Percentiles rank a stretch among this genome's conserved stretches.
These are phyloP conservation scores for Clarias macrocephalus DNA, from an alignment of 2,113 vertebrate species.

Conservation along the genomic window DNA sequence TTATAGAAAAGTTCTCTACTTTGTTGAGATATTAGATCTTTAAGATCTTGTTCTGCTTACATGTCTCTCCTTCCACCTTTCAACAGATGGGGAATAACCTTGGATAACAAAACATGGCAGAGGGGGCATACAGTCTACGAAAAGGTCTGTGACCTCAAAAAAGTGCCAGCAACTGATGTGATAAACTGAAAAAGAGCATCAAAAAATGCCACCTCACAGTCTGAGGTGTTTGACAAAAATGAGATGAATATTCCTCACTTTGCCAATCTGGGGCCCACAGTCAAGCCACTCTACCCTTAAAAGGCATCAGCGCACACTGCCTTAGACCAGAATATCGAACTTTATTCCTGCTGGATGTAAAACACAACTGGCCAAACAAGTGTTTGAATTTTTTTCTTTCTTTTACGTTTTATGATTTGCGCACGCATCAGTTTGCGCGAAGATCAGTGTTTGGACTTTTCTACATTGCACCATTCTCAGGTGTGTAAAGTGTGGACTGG, in stretches of 20 bases:
- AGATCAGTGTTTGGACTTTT: constrained; percentile 29
- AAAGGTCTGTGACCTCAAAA: constrained; percentile 63
- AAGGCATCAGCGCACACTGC: constrained; percentile 51
- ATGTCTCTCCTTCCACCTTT: constrained; percentile 64
- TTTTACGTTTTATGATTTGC: constrained; percentile 7
- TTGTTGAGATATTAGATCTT: neutral
- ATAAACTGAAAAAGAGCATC: constrained; percentile 37
- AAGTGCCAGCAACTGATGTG: constrained; percentile 35
- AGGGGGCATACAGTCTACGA: constrained; percentile 48
- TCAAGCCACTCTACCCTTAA: constrained; percentile 61
- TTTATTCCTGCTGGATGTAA: constrained; percentile 7
- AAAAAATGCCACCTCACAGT: constrained; percentile 57
- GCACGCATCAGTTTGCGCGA: neutral
- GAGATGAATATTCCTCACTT: constrained; percentile 62
- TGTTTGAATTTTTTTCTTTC: constrained; percentile 7
- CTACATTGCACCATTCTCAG: constrained; percentile 18
- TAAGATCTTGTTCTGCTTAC: constrained; percentile 54
- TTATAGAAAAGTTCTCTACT: neutral
- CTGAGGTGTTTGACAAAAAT: constrained; percentile 60
- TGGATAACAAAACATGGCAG: constrained; percentile 67
- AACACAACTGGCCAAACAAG: constrained; percentile 35
- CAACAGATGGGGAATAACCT: constrained; percentile 80
- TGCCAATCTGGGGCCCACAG: constrained; percentile 62
- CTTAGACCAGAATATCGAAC: constrained; percentile 30
- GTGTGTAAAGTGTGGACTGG: constrained; percentile 43